Percentiles rank a stretch among this genome's conserved stretches.
Conservation (phyloP, 2,888 invertebrate species). For the Standfussiana lucernea region DNA sequence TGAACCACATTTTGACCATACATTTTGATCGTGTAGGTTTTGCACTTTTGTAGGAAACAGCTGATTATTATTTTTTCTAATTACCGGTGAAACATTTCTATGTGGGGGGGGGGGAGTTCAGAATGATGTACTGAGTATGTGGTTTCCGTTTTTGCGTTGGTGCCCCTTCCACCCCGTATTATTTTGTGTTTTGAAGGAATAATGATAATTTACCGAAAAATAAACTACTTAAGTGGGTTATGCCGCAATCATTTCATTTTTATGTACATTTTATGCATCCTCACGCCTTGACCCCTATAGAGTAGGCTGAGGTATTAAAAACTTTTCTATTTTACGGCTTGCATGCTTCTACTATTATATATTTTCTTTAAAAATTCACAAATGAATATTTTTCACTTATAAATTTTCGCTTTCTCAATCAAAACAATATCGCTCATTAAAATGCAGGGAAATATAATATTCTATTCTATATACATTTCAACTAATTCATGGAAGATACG, state of each 20-base stretch:
- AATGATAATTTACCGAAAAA: constrained; percentile 31
- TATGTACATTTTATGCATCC: constrained; percentile 47
- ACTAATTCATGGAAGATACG: constrained; percentile 64
- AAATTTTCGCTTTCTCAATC: constrained; percentile 52
- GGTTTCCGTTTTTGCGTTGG: too few species aligned
- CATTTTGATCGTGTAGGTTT: too few species aligned
- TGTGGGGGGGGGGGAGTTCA: too few species aligned
- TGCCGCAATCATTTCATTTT: constrained; percentile 34
- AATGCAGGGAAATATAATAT: constrained; percentile 56
- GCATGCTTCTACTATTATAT: constrained; percentile 14
- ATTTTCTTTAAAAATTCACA: constrained; percentile 9
- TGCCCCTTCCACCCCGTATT: too few species aligned
- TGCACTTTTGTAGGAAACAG: too few species aligned
- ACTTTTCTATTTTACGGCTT: constrained; percentile 9
- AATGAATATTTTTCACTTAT: constrained; percentile 22
- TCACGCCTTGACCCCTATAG: neutral
- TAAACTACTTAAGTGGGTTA: constrained; percentile 18
- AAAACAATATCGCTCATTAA: constrained; percentile 38
- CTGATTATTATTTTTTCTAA: too few species aligned
- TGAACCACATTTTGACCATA: too few species aligned
- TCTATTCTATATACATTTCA: constrained; percentile 63
- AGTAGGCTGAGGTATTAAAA: neutral
- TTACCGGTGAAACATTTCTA: too few species aligned
- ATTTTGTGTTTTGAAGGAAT: constrained; percentile 1
- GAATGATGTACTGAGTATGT: too few species aligned